Evolutionary conservation across 2,888 invertebrate species (phyloP).

Genomic region (Ptilodon capucinus): DNA sequence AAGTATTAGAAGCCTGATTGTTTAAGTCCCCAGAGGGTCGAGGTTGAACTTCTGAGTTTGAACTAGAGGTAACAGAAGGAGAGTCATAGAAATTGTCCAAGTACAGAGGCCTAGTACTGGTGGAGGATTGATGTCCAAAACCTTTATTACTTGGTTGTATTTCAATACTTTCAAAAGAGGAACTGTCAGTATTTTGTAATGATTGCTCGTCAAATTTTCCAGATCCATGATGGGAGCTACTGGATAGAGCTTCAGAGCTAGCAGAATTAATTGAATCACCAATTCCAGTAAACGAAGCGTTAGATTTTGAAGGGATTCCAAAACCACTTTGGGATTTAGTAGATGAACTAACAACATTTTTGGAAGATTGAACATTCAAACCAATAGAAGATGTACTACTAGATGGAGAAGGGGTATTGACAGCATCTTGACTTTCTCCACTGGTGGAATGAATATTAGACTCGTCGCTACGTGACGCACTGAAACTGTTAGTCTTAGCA

Average conservation of each 20-base stretch:
- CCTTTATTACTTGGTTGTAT: not conserved
- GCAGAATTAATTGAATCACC: not conserved
- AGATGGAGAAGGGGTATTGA: not conserved
- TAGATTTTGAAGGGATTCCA: not conserved
- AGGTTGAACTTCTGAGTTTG: not conserved
- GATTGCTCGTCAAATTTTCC: not conserved
- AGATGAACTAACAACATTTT: not conserved
- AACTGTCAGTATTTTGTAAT: not conserved
- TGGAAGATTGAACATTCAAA: not conserved
- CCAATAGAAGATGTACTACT: not conserved
- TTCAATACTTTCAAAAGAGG: not conserved
- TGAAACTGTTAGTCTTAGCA: not conserved
- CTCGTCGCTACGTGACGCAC: not conserved
- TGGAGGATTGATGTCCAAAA: not conserved
- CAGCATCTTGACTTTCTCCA: not conserved
- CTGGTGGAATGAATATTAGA: not conserved
- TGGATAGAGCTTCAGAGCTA: not conserved
- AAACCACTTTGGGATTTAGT: not conserved
- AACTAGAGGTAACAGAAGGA: not conserved
- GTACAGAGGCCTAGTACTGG: not conserved
- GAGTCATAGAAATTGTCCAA: not conserved
- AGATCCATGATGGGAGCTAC: not conserved
- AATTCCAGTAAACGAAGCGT: not conserved
- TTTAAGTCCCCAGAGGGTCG: not conserved
- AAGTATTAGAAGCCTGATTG: not conserved